These are phyloP conservation scores for Eira barbara DNA, from an alignment of 2,113 vertebrate species.

Conservation along the genomic window DNA sequence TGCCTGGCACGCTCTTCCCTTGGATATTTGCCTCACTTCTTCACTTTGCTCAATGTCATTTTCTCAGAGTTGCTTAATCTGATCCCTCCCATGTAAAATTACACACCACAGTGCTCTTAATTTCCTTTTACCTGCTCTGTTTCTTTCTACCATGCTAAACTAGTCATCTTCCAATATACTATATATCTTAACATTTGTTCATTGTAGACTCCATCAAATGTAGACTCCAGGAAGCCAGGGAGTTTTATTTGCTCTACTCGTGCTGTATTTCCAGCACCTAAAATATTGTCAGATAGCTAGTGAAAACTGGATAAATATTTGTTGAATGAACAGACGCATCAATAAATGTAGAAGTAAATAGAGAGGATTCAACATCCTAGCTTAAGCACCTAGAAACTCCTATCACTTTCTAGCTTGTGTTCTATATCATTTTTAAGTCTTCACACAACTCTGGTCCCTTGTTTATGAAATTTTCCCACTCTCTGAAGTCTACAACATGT, in stretches of 20 bases:
- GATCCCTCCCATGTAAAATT: background rate
- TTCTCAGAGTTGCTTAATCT: background rate
- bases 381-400: background rate
- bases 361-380: background rate
- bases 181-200: background rate
- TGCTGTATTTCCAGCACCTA: background rate
- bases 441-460: background rate
- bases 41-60: background rate
- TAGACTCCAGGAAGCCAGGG: background rate
- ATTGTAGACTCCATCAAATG: background rate
- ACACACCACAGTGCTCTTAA: accelerated
- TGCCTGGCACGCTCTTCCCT: background rate
- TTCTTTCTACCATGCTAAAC: background rate
- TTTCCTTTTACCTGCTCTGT: background rate
- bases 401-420: background rate
- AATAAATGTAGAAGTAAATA: background rate
- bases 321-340: background rate
- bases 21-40: background rate
- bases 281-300: background rate
- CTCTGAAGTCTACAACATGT: background rate
- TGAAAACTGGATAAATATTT: background rate
- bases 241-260: background rate
- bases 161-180: background rate
- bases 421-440: background rate
- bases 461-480: background rate